Conservation (phyloP, 2,113 vertebrate species). For the Dipodomys stephensi region DNA sequence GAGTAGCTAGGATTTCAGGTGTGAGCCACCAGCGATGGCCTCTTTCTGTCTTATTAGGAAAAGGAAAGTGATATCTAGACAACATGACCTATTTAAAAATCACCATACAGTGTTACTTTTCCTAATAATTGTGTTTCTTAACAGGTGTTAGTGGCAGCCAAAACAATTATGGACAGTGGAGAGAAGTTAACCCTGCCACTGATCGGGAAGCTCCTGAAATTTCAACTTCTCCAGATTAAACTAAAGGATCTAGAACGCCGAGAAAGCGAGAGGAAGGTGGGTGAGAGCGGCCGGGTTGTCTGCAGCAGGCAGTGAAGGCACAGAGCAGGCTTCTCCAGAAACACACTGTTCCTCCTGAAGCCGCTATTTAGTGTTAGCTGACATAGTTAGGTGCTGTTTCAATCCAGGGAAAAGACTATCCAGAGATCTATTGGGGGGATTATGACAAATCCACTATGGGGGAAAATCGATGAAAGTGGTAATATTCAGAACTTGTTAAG, state of each 20-base stretch:
- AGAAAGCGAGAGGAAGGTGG: constrained; percentile 88
- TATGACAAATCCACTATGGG: not conserved
- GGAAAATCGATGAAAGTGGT: not conserved
- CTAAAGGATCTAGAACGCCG: constrained; percentile 88
- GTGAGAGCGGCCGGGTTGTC: not conserved
- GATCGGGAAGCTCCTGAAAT: constrained; percentile 94
- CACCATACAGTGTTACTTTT: constrained; percentile 38
- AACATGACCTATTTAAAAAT: not conserved
- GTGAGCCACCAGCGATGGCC: no score
- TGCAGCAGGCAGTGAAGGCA: not conserved
- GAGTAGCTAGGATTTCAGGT: no score
- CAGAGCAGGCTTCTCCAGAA: not conserved
- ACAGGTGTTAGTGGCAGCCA: constrained; percentile 91
- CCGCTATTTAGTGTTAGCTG: not conserved
- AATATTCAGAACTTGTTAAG: not conserved
- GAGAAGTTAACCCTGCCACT: constrained; percentile 90
- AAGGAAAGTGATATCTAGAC: not conserved
- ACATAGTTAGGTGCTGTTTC: not conserved
- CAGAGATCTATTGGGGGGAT: not conserved
- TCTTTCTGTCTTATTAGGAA: not conserved
- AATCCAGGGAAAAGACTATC: not conserved
- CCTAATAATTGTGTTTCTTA: constrained; percentile 51
- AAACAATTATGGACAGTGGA: constrained; percentile 87
- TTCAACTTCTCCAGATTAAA: constrained; percentile 92
- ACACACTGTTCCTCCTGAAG: not conserved